Evolutionary conservation across 2,888 invertebrate genomes (phyloP), one percentile per base, ranked within the genome.

Genomic region (Phyllotreta striolata): DNA sequence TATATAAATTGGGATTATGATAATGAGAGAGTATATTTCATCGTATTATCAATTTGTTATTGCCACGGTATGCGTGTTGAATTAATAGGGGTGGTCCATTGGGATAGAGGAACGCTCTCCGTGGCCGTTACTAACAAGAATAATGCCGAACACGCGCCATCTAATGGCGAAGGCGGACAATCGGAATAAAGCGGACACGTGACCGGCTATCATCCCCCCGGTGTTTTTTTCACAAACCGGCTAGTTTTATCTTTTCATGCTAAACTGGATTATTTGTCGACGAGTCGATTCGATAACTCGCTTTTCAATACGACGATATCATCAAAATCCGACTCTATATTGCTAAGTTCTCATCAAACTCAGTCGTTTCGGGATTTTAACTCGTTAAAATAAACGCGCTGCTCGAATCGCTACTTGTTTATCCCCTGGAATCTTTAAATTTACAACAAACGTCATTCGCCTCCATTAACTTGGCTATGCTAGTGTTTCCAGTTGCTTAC

Each of bases 31-130:
- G 51, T 56, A 64, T 68, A 68, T 66, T 66, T 68, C 68, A 68
- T 68, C 64, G 68, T 52, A 68, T 66, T 68, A 68, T 66, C 68
- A 68, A 68, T 68, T 68, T 68, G 66, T 66, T 65, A 66, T 64
- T 66, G 66, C 64, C 51, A 37, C 66, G 52, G 62, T 56, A 60
- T 62, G 59, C 62, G 66, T 59, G 64, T 64, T 58, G 66, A 67
- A 67, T 67, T 67, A 67, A 64, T 67, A 64, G 66, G 58, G 62
- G 58, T 52, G 66, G 62, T 64, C 64, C 67, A 59, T 55, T 57
- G 65, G 65, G 67, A 66, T 62, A 62, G 55, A 62, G 55, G 51
- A 52, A 38, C 52, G 59, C 59, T 58, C 40, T 55, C 54, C 49
- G 64, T 52, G 57, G 60, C 66, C 66, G 67, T 64, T 62, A 62